Conservation (phyloP, 2,797 vertebrate species). For the Sebastes nivosus region DNA sequence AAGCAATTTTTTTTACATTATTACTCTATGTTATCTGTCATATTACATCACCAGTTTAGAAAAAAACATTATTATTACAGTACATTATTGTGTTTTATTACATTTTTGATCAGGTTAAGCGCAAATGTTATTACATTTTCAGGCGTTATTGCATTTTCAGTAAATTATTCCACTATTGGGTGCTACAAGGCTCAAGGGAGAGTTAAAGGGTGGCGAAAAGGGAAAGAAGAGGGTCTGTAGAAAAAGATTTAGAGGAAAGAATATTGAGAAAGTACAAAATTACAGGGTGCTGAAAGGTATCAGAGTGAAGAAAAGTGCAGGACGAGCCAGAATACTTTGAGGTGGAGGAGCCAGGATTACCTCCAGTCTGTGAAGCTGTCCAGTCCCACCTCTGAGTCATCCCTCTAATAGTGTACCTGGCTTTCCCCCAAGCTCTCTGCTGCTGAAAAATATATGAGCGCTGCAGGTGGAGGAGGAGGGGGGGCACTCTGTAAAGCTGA, state of each 20-base stretch:
- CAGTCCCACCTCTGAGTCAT: constrained; percentile 59
- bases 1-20: too few relatives aligned
- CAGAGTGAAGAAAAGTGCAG: not conserved
- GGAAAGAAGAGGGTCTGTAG: not conserved
- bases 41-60: too few relatives aligned
- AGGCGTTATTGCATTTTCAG: too few relatives aligned
- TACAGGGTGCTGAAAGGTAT: not conserved
- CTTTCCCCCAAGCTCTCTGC: constrained; percentile 48
- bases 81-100: too few relatives aligned
- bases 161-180: too few relatives aligned
- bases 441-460: constrained; percentile 67
- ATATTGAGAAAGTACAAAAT: not conserved
- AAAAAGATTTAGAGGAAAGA: not conserved
- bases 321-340: constrained; percentile 40
- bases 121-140: too few relatives aligned
- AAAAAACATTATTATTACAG: too few relatives aligned
- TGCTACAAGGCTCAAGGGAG: not conserved
- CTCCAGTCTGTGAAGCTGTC: constrained; percentile 42
- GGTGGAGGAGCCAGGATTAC: constrained; percentile 49
- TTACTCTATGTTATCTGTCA: too few relatives aligned
- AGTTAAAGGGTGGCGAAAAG: not conserved
- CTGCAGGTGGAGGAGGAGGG: constrained; percentile 29
- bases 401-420: constrained; percentile 54
- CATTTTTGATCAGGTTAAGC: too few relatives aligned
- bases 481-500: constrained; percentile 22